phyloP scores from a whole-genome alignment of 2,797 vertebrate species.

The Macroramphosus scolopax region DNA sequence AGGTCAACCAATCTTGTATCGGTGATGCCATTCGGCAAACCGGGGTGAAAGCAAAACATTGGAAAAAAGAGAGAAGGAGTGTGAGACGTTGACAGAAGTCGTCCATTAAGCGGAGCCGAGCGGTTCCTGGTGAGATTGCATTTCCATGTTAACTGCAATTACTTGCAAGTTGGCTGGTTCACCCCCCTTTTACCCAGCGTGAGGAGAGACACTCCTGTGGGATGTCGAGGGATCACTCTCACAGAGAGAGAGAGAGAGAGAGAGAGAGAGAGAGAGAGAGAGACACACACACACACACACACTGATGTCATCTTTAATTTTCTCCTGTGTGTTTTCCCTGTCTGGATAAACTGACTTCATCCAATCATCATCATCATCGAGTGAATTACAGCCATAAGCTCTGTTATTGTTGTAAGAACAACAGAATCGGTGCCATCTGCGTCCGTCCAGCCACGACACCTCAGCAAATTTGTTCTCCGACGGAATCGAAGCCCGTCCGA shows the following conservation, averaged over 20 bases:
- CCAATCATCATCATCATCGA: no score
- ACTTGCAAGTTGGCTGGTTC: constrained; percentile 50
- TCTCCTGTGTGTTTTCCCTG: no score
- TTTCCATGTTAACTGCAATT: constrained; percentile 63
- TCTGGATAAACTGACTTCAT: no score
- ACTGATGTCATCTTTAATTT: no score
- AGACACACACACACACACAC: no score
- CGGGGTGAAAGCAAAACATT: no score
- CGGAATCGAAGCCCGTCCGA: constrained; percentile 9
- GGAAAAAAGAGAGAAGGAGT: constrained; percentile 15
- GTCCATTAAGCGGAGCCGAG: constrained; percentile 51
- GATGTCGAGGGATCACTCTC: no score
- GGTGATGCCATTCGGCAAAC: constrained; percentile 22
- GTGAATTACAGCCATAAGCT: no score
- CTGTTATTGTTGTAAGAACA: no score
- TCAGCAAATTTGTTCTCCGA: constrained; percentile 4
- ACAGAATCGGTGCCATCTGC: constrained; percentile 2
- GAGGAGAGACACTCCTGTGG: constrained; percentile 39
- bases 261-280: no score
- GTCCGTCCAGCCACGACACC: constrained; percentile 3
- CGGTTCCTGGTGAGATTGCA: constrained; percentile 58
- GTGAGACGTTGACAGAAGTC: constrained; percentile 60
- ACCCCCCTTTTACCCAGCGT: constrained; percentile 48
- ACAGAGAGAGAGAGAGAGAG: no score
- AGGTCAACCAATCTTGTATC: no score